These are phyloP conservation scores for Aphodius sticticus DNA, from an alignment of 2,888 invertebrate genomes.

Conservation along the genomic window DNA sequence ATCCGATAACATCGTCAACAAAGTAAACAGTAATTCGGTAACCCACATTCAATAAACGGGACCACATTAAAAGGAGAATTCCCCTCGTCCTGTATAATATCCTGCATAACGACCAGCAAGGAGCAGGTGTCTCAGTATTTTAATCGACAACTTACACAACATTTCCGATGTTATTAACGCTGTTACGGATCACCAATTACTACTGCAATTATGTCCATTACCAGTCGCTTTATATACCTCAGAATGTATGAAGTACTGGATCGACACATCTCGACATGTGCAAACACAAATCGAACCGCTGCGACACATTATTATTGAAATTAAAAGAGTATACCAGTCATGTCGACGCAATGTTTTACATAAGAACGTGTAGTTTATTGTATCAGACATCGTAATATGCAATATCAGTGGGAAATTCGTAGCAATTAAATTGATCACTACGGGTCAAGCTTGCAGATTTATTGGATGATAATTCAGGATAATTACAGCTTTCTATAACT, in stretches of 20 bases:
- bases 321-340: background rate
- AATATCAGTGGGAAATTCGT: background rate
- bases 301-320: background rate
- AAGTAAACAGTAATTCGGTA: background rate
- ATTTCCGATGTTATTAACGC: background rate
- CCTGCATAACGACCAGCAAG: background rate
- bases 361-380: background rate
- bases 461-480: background rate
- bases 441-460: background rate
- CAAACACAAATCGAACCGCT: background rate
- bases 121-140: background rate
- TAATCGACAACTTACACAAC: background rate
- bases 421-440: background rate
- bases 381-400: background rate
- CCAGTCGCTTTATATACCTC: background rate
- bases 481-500: background rate
- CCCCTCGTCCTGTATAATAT: background rate
- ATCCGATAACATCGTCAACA: background rate
- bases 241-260: conserved; percentile 4
- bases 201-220: background rate
- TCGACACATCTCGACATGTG: background rate
- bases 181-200: conserved; percentile 4
- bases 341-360: background rate
- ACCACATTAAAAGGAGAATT: background rate
- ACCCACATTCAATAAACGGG: background rate